Percentiles rank a stretch among this genome's conserved stretches.
Conservation (phyloP, 1,140 invertebrate species). For the Caenorhabditis brenneri region DNA sequence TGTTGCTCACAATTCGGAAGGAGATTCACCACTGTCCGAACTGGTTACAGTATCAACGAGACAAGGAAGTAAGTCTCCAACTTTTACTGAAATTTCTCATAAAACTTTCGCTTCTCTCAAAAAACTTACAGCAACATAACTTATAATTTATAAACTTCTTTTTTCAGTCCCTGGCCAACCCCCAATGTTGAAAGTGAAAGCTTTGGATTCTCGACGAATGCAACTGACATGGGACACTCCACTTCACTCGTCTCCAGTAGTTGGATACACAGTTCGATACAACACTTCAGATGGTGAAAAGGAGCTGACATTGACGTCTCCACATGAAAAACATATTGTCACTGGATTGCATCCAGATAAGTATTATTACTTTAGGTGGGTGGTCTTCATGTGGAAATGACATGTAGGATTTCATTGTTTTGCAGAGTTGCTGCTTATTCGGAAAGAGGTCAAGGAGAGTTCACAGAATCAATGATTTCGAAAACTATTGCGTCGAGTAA, state of each 20-base stretch:
- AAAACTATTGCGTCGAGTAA: slow-evolving; percentile 52
- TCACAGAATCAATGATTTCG: slow-evolving; percentile 50
- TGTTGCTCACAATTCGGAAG: slow-evolving; percentile 71
- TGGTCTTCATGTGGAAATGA: neutral
- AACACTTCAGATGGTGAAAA: slow-evolving; percentile 50
- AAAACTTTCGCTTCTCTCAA: neutral
- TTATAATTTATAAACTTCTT: too few species aligned
- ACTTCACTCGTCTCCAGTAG: slow-evolving; percentile 50
- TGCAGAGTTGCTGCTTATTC: slow-evolving; percentile 60
- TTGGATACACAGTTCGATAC: slow-evolving; percentile 54
- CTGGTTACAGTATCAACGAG: slow-evolving; percentile 58
- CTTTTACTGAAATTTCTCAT: neutral
- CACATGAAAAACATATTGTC: slow-evolving; percentile 56
- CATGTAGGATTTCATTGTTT: slow-evolving; percentile 2
- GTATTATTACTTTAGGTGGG: slow-evolving; percentile 57
- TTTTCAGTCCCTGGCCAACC: slow-evolving; percentile 60
- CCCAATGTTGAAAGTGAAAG: slow-evolving; percentile 20
- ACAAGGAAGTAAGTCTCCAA: slow-evolving; percentile 53
- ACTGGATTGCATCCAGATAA: slow-evolving; percentile 56
- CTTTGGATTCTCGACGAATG: slow-evolving; percentile 55
- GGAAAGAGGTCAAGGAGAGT: slow-evolving; percentile 56
- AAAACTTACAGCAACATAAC: too few species aligned
- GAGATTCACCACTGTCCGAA: slow-evolving; percentile 70
- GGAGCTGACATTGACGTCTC: slow-evolving; percentile 57
- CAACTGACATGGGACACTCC: slow-evolving; percentile 58